Conservation (phyloP, 2,888 invertebrate species). For the Pycnomerus fuliginosus region DNA sequence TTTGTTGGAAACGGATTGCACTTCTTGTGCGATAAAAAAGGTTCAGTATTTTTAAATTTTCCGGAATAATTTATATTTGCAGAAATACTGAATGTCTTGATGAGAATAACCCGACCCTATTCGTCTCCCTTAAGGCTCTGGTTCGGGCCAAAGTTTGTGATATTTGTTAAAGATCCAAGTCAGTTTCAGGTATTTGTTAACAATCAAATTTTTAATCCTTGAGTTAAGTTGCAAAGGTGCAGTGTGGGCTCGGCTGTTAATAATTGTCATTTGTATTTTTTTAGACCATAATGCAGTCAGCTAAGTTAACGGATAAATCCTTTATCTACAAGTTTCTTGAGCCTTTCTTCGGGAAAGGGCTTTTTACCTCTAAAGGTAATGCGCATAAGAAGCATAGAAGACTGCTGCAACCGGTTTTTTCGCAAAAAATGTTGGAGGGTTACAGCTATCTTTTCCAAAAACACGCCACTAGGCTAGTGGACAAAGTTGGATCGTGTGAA, state of each 20-base stretch:
- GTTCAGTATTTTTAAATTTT: constrained; percentile 14
- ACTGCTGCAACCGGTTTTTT: constrained; percentile 30
- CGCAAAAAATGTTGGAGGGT: constrained; percentile 25
- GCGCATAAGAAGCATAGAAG: constrained; percentile 28
- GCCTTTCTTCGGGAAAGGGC: constrained; percentile 31
- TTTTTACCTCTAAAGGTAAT: constrained; percentile 29
- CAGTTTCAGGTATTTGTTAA: constrained; percentile 28
- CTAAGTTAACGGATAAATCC: constrained; percentile 28
- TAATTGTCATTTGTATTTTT: constrained; percentile 7
- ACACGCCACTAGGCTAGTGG: constrained; percentile 26
- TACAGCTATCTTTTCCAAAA: constrained; percentile 30
- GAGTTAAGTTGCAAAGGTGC: too few relatives aligned
- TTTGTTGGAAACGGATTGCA: constrained; percentile 28
- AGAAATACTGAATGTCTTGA: constrained; percentile 24
- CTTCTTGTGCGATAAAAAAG: constrained; percentile 25
- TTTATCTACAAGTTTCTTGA: constrained; percentile 28
- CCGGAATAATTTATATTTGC: constrained; percentile 8
- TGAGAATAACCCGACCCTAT: constrained; percentile 19
- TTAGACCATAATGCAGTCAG: constrained; percentile 27
- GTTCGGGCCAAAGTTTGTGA: constrained; percentile 27
- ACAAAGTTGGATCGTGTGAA: constrained; percentile 12
- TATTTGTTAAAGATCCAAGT: constrained; percentile 29
- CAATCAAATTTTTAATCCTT: background rate
- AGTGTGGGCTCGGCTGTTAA: too few relatives aligned
- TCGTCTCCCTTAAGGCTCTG: constrained; percentile 28